Evolutionary conservation across 2,888 invertebrate genomes (phyloP).

Genomic region (Dryobota labecula): DNA sequence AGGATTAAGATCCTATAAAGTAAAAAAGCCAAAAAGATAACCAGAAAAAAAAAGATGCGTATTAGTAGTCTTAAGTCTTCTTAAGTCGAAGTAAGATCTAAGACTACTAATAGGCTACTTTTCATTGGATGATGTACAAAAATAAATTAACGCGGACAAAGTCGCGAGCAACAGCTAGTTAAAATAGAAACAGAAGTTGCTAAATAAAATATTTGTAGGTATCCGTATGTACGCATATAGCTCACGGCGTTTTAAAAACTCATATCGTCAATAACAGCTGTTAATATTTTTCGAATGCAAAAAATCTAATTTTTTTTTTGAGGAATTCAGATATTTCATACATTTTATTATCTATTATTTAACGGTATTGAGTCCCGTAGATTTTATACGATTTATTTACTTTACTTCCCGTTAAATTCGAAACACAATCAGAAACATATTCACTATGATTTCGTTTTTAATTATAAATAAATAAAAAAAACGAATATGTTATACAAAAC

Average conservation of each 20-base stretch:
- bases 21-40: too few species aligned
- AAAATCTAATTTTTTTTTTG: background rate
- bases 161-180: too few species aligned
- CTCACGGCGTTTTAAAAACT: background rate
- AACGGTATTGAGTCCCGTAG: background rate
- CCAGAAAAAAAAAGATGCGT: too few species aligned
- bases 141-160: background rate
- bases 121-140: too few species aligned
- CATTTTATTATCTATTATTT: background rate
- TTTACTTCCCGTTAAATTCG: background rate
- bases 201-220: background rate
- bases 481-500: too few species aligned
- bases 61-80: too few species aligned
- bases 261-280: background rate
- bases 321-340: background rate
- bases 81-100: too few species aligned
- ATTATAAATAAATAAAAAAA: too few species aligned
- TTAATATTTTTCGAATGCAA: background rate
- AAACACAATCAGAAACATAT: background rate
- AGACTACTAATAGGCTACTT: too few species aligned
- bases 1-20: too few species aligned
- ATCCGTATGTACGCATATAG: background rate
- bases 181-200: background rate
- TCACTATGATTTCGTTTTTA: background rate
- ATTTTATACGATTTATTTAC: slow-evolving; percentile 10